Evolutionary conservation across 2,888 invertebrate genomes (phyloP), one percentile per base, ranked within the genome.

Genomic region (Pollenia angustigena): DNA sequence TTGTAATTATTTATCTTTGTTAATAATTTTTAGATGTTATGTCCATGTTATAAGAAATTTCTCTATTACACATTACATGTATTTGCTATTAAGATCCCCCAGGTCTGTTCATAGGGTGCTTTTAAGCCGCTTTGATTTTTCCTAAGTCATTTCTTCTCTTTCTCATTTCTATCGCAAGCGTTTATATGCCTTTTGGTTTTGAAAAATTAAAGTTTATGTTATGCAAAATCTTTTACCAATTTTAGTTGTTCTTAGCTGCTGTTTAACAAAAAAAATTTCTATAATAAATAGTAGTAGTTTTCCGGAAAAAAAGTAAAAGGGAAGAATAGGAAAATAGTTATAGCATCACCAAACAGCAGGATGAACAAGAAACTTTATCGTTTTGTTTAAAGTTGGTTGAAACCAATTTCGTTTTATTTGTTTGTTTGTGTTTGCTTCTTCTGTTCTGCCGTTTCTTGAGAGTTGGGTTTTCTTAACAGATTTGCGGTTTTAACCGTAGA

Each of bases 161-260:
- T 48, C 18, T 4, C 2, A 12, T 50, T 74, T 48, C 11, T 56
- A 62, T 52, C 42, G 16, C 9, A 52, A 46, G 40, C 52, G 44
- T 79, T 79, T 79, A 84, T 78, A 72, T 72, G 83, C 71, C 78
- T 69, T 82, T 76, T 75, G 69, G 66, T 79, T 79, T 68, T 68
- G 68, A 75, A 74, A 85, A 80, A 75, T 85, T 74, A 69, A 80
- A 74, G 46, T 80, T 85, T 62, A 54, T 79, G 58, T 74, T 68
- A 84, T 83, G 78, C 66, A 80, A 85, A 84, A 52, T 69, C 84
- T 85, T 83, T 80, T 69, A 75, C 72, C 52, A 72, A 74, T 74
- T 84, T 74, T n/a, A 66, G 60, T 74, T 52, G 68, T 80, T 85
- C 54, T 74, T 68, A 4, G n/a, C n/a, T 16, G 12, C 18, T 75